These are phyloP conservation scores for Hapalemur alaotrensis DNA, from an alignment of 2,797 vertebrate genomes.

Conservation along the genomic window DNA sequence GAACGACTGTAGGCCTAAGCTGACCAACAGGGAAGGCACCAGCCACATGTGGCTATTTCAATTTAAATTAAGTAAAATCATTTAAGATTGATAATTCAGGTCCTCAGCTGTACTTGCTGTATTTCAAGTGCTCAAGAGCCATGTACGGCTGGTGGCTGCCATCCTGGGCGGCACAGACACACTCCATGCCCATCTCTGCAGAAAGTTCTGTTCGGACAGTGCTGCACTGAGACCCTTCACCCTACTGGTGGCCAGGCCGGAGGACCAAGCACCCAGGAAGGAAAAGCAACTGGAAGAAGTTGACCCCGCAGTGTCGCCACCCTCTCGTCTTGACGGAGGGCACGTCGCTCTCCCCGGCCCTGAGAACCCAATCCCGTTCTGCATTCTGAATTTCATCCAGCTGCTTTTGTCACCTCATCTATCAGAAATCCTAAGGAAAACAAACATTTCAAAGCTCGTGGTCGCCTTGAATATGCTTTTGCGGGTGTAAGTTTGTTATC, in stretches of 20 bases:
- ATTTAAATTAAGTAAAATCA: neutral
- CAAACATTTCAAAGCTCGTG: slow-evolving; percentile 74
- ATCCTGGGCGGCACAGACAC: too few species aligned
- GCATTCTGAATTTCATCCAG: slow-evolving; percentile 73
- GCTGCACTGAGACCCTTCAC: too few species aligned
- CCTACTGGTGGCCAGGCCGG: neutral
- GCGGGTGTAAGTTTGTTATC: slow-evolving; percentile 78
- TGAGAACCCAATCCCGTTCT: slow-evolving; percentile 49
- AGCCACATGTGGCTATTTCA: neutral
- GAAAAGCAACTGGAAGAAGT: neutral
- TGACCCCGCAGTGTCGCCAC: neutral
- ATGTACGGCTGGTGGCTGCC: neutral
- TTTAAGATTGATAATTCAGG: neutral
- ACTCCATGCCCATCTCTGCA: neutral
- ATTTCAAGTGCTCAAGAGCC: neutral
- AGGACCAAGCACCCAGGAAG: neutral
- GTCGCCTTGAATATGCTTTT: slow-evolving; percentile 72
- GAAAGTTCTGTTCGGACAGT: neutral
- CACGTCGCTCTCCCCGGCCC: neutral
- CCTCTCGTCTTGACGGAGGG: neutral
- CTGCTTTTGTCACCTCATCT: slow-evolving; percentile 77
- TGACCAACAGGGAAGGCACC: neutral
- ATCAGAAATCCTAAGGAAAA: slow-evolving; percentile 77
- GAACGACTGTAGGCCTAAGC: neutral
- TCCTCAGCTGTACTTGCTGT: neutral